Percentiles rank a stretch among this genome's conserved stretches.
Evolutionary conservation across 2,113 vertebrate species (phyloP).

Genomic region (Ifrita kowaldi): DNA sequence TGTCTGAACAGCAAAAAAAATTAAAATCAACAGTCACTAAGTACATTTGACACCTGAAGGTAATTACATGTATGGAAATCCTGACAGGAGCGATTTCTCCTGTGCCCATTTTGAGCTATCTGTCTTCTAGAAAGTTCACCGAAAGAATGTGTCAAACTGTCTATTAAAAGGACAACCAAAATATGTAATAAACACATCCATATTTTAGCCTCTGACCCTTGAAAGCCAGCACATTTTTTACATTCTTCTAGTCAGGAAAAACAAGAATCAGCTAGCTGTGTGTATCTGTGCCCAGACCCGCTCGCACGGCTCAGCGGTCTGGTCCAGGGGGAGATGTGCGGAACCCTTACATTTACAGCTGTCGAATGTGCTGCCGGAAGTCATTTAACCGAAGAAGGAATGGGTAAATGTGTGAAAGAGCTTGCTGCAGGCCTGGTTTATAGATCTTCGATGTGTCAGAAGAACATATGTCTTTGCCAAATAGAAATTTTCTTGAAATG

Average conservation of each 20-base stretch:
- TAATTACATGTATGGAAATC: slow-evolving; percentile 43
- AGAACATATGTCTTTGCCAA: background rate
- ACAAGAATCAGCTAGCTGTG: slow-evolving; percentile 36
- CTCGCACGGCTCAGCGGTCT: background rate
- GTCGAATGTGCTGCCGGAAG: background rate
- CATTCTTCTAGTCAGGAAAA: slow-evolving; percentile 62
- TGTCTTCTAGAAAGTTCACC: slow-evolving; percentile 53
- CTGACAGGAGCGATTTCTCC: slow-evolving; percentile 22
- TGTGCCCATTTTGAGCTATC: slow-evolving; percentile 40
- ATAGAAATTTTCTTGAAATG: background rate
- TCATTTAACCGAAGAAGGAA: slow-evolving; percentile 6
- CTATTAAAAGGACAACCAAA: slow-evolving; percentile 63
- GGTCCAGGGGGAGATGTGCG: background rate
- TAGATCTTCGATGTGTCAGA: background rate
- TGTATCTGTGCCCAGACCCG: background rate
- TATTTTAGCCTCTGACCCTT: slow-evolving; percentile 68
- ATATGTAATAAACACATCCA: slow-evolving; percentile 66
- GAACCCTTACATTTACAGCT: slow-evolving; percentile 5
- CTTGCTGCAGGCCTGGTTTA: background rate
- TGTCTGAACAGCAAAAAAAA: background rate
- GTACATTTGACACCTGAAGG: slow-evolving; percentile 42
- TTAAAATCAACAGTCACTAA: slow-evolving; percentile 20
- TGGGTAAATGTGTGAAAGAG: background rate
- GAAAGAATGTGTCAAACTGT: slow-evolving; percentile 67
- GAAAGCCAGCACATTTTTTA: slow-evolving; percentile 68